These are phyloP conservation scores for Labrus mixtus DNA, from an alignment of 2,113 vertebrate genomes.

Conservation along the genomic window DNA sequence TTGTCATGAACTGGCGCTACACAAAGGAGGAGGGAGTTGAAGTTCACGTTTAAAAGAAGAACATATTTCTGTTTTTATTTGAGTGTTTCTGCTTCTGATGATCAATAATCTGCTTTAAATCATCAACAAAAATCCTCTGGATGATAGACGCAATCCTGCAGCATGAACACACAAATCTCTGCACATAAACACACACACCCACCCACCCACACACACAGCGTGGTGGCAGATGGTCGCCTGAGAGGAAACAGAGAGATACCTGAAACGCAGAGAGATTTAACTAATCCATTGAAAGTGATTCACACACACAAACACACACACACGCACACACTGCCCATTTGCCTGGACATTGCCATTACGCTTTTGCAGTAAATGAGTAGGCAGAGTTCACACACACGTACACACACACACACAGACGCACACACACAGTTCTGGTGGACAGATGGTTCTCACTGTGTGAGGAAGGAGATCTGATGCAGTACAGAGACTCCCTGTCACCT, in stretches of 20 bases:
- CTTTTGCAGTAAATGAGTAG: conserved; percentile 22
- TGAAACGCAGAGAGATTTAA: conserved; percentile 28
- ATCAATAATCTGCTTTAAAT: conserved; percentile 13
- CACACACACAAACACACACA: conserved; percentile 13
- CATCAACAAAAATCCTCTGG: neutral
- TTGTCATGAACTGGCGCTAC: too few species aligned
- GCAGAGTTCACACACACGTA: conserved; percentile 22
- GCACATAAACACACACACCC: conserved; percentile 14
- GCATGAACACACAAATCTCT: neutral
- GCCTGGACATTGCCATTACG: conserved; percentile 14
- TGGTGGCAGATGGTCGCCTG: conserved; percentile 38
- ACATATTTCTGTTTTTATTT: neutral
- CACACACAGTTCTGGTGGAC: conserved; percentile 29
- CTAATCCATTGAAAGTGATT: conserved; percentile 31
- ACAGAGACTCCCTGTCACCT: conserved; percentile 35
- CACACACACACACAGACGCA: conserved; percentile 16
- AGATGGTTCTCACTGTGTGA: conserved; percentile 69
- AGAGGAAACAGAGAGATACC: conserved; percentile 35
- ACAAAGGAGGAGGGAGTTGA: too few species aligned
- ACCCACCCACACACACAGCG: neutral
- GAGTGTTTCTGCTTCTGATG: neutral
- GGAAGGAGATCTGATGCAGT: conserved; percentile 60
- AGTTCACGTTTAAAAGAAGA: neutral
- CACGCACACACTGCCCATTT: conserved; percentile 4
- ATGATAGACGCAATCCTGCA: neutral